Percentiles rank a stretch among this genome's conserved stretches.
These are phyloP conservation scores for Mixornis gularis DNA, from an alignment of 2,113 vertebrate genomes.

Conservation along the genomic window DNA sequence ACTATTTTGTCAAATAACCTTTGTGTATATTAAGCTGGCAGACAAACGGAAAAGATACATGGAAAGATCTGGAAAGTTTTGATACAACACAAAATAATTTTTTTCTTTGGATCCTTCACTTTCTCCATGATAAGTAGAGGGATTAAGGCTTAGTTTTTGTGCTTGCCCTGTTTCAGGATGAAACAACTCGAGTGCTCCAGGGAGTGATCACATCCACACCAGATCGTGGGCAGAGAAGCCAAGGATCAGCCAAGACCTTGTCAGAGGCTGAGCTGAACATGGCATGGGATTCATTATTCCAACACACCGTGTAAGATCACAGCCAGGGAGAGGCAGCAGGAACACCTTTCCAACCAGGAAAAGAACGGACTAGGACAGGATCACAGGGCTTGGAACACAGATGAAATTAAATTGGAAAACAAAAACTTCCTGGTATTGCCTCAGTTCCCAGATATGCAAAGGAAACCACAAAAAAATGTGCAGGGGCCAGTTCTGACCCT, in stretches of 20 bases:
- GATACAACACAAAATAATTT: neutral
- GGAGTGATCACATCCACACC: fast-evolving
- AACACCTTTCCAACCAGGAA: neutral
- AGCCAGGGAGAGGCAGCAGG: neutral
- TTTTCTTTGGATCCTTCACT: neutral
- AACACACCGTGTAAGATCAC: neutral
- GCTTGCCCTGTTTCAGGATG: neutral
- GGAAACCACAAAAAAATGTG: neutral
- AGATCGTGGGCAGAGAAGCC: neutral
- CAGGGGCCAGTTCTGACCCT: neutral
- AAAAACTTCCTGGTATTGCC: neutral
- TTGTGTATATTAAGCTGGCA: neutral
- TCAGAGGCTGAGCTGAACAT: neutral
- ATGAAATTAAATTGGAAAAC: neutral
- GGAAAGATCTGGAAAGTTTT: neutral
- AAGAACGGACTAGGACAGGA: neutral
- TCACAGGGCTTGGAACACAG: fast-evolving
- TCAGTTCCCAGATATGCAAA: neutral
- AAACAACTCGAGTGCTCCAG: fast-evolving
- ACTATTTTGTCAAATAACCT: neutral
- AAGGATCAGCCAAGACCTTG: neutral
- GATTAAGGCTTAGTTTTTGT: neutral
- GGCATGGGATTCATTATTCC: neutral
- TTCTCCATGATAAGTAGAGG: neutral
- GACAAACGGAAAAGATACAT: neutral